Conservation (phyloP, 2,113 vertebrate species). For the Bos javanicus region DNA sequence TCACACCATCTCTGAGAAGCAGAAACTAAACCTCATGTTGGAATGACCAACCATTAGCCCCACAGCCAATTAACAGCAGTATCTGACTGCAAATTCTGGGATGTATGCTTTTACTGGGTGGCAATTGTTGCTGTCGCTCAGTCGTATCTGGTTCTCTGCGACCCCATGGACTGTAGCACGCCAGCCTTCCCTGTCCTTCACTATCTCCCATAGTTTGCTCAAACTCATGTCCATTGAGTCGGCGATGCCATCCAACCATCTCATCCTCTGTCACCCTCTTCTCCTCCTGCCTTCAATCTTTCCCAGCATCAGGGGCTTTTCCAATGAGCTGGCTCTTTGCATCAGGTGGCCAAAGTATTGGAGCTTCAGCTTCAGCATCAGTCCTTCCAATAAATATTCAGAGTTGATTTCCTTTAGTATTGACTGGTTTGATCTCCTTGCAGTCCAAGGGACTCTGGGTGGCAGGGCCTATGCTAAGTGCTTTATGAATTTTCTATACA, state of each 20-base stretch:
- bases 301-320: neutral
- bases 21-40: neutral
- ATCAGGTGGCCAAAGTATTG: neutral
- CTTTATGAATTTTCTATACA: neutral
- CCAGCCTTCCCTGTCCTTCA: neutral
- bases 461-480: neutral
- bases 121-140: neutral
- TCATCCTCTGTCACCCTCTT: neutral
- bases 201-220: neutral
- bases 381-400: neutral
- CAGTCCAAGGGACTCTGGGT: neutral
- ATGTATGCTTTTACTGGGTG: neutral
- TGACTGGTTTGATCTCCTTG: neutral
- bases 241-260: neutral
- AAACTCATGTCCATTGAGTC: neutral
- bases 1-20: neutral
- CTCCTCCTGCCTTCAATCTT: neutral
- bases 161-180: neutral
- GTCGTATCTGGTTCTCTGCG: neutral
- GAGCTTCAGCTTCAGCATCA: neutral
- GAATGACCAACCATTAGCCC: neutral
- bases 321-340: neutral
- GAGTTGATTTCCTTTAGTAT: neutral
- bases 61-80: neutral
- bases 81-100: neutral